Evolutionary conservation across 64 coral and sea anemone genomes (phyloP), one percentile per base, ranked within the genome.

Genomic region (Exaiptasia diaphana): DNA sequence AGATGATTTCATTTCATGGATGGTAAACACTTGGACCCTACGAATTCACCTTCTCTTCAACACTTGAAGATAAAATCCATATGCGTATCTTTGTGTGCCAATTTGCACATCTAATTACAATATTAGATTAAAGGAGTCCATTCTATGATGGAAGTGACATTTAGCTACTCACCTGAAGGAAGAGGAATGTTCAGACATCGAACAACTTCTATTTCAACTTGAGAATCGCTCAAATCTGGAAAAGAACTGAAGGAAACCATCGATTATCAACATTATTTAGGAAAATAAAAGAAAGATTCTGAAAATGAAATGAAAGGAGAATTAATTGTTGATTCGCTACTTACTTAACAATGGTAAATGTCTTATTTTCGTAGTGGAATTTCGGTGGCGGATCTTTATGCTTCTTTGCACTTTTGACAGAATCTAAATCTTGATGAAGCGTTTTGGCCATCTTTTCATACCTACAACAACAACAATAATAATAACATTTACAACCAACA

Each of bases 331-430:
- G n/a, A n/a, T 6, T 27, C 6, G 23, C 15, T 4, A 82, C 85
- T 88, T 85, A 99, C 95, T 92, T 92, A 41, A 99, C 48, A 81
- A 99, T 92, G n/a, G 84, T 92, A 56, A 99, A 99, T 18, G 95
- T 82, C 55, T 87, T 92, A 42, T 93, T 78, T 59, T 99, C 95
- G 46, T 99, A 99, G 62, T 99, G 95, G 74, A 93, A 99, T 50
- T 64, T 82, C 3, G 95, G 95, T 23, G 95, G 89, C 7, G 90
- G 74, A 26, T 93, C 85, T 53, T 92, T 77, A 52, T 99, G 85
- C 74, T 99, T 99, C 18, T 78, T 53, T 2, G 95, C 80, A 68
- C 86, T 99, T 46, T 99, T 78, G 8, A 99, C 79, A 3, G 95
- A 72, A 40, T 99, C 89, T 5, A 84, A 76, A 38, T 99, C 95